Evolutionary conservation across 2,888 invertebrate species (phyloP), one percentile per base, ranked within the genome.

Genomic region (Drosophila buzzatii): DNA sequence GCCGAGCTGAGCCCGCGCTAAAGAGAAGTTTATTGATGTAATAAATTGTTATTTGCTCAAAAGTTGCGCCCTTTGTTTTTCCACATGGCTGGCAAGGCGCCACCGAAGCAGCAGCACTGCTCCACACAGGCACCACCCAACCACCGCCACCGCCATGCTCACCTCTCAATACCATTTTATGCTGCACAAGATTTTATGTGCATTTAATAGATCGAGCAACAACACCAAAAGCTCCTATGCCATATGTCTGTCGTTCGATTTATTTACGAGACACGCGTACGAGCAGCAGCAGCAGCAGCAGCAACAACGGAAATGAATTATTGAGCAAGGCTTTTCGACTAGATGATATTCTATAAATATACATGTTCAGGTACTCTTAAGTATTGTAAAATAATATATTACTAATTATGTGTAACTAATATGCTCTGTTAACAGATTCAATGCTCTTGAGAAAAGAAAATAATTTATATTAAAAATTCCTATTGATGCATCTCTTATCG

Each of bases 41-140:
- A 86, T 86, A 86, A 86, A 86, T 81, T 89, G 79, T 74, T 86
- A 86, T 86, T 86, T 86, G 78, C 75, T 76, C 35, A 76, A 83
- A 77, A 83, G 77, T 78, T 76, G 72, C 70, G 71, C 77, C 85
- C 82, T 87, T 89, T 87, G 85, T 71, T 76, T 77, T 87, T 75
- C 68, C 87, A 85, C 84, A 76, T 84, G 78, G 82, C 71, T 81
- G 82, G 74, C 79, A 80, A 31, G 60, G 53, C 69, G 77, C 80
- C 79, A 79, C 63, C 55, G 47, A 37, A 55, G 61, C 39, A 41
- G 45, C 66, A 33, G 14, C 45, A 23, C 39, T 14, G 18, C 37
- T 20, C 37, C 39, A 23, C 23, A 2, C 23, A 23, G 27, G 18
- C 37, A 33, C 37, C 39, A 33, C 39, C 58, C 53, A 27, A 3